phyloP scores from a whole-genome alignment of 1,140 invertebrate genomes.

The Pentalonia nigronervosa region DNA sequence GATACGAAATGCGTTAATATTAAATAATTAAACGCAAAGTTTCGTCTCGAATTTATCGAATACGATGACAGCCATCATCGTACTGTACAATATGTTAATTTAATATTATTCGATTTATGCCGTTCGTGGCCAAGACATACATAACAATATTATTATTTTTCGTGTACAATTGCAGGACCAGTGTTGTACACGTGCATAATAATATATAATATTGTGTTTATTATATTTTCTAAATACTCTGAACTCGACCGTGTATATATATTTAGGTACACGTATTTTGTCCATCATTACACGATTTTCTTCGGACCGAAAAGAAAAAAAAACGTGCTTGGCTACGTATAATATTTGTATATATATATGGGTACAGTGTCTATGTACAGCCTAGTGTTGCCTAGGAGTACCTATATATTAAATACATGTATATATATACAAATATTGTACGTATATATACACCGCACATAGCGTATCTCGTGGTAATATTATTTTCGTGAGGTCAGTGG shows the following conservation, averaged over 20 bases:
- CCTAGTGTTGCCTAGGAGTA: no score
- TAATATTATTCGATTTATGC: conserved; percentile 3
- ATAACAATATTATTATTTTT: neutral
- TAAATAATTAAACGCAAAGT: neutral
- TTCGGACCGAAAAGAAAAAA: conserved; percentile 4
- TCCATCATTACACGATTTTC: conserved; percentile 28
- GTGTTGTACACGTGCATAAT: neutral
- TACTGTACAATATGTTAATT: conserved; percentile 4
- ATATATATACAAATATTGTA: no score
- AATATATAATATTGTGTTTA: no score
- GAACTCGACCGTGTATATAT: neutral
- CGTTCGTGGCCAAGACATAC: neutral
- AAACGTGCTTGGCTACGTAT: conserved; percentile 24
- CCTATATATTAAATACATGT: no score
- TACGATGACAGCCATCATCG: neutral
- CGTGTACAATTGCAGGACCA: neutral
- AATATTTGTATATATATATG: neutral
- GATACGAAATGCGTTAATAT: neutral
- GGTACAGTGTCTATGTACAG: no score
- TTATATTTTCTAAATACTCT: neutral
- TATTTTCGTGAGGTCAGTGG: conserved; percentile 56
- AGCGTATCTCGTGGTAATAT: conserved; percentile 31
- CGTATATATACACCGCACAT: neutral
- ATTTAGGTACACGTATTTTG: neutral
- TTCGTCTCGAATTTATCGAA: neutral